Evolutionary conservation across 2,113 vertebrate species (phyloP), one percentile per base, ranked within the genome.

Genomic region (Elgaria multicarinata): DNA sequence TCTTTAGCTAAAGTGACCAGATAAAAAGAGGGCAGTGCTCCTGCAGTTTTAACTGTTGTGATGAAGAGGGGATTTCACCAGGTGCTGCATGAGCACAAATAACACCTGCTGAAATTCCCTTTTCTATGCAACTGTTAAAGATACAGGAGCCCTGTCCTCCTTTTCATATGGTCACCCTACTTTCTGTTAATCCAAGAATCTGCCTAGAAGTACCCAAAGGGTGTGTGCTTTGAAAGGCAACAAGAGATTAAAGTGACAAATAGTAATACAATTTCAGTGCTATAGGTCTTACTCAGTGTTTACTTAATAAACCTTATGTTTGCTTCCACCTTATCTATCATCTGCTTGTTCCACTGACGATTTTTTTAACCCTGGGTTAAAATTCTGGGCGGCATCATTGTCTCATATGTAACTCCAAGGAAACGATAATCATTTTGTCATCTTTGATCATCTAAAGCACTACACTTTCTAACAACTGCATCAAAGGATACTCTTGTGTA

Each of bases 301-400:
- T 87, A n/a, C 85, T 78, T 78, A 66, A 50, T n/a, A 87, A 66
- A 66, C 6, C 14, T 87, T 66, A 42, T 87, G 74, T 87, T 87
- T 87, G 72, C 85, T n/a, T 66, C 74, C 58, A 2, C 67, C 7
- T 76, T 62, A 76, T 86, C 53, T 86, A 31, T 62, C 72, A 76
- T 76, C n/a, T 76, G 14, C 53, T 42, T 76, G 36, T 76, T 76
- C 36, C 3, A 26, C 36, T 42, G 36, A 74, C n/a, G 69, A 75
- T 16, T 28, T 42, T n/a, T 9, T 83, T 39, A 85, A 20, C 46
- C 39, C 24, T 55, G 20, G 69, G 24, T 55, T 39, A 58, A 55
- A 75, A 74, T 31, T 5, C 18, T 64, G 74, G 28, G 72, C 1
- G 28, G 85, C 66, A 28, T 10, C 85, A 33, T 24, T 44, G 71